Conservation (phyloP, 2,113 vertebrate species). For the Spilogale gracilis region DNA sequence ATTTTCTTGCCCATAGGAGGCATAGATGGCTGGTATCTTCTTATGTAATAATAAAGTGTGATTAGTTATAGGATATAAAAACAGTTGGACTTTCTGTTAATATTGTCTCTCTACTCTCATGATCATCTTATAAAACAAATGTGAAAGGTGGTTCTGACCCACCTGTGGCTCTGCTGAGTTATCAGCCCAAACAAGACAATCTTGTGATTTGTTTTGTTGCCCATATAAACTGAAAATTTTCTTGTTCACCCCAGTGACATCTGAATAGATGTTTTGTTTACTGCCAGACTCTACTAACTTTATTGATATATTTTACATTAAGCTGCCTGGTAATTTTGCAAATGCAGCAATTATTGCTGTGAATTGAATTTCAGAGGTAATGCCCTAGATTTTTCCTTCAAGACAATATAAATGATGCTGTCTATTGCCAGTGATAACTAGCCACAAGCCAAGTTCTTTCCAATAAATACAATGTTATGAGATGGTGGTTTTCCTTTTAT, state of each 20-base stretch:
- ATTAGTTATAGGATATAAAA: background rate
- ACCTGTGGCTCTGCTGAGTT: slow-evolving; percentile 11
- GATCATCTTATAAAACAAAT: background rate
- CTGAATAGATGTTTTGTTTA: slow-evolving; percentile 68
- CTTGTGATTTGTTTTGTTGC: slow-evolving; percentile 69
- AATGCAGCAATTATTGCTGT: slow-evolving; percentile 71
- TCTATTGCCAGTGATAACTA: slow-evolving; percentile 56
- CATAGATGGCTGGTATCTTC: background rate
- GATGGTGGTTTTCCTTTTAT: slow-evolving; percentile 37
- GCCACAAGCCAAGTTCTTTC: slow-evolving; percentile 42
- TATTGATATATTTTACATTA: slow-evolving; percentile 66
- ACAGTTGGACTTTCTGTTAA: background rate
- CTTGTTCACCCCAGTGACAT: slow-evolving; percentile 77
- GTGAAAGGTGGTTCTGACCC: slow-evolving; percentile 31
- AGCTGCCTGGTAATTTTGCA: slow-evolving; percentile 71
- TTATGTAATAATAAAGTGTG: slow-evolving; percentile 38
- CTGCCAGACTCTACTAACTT: slow-evolving; percentile 20
- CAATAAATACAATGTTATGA: slow-evolving; percentile 65
- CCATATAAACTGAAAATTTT: slow-evolving; percentile 75
- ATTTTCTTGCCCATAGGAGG: background rate
- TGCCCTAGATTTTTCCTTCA: slow-evolving; percentile 43
- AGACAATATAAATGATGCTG: slow-evolving; percentile 50
- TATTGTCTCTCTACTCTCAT: background rate
- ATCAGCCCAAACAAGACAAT: slow-evolving; percentile 43
- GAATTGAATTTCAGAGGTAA: slow-evolving; percentile 72